Evolutionary conservation across 1,140 invertebrate genomes (phyloP).

Genomic region (Ladona fulva): DNA sequence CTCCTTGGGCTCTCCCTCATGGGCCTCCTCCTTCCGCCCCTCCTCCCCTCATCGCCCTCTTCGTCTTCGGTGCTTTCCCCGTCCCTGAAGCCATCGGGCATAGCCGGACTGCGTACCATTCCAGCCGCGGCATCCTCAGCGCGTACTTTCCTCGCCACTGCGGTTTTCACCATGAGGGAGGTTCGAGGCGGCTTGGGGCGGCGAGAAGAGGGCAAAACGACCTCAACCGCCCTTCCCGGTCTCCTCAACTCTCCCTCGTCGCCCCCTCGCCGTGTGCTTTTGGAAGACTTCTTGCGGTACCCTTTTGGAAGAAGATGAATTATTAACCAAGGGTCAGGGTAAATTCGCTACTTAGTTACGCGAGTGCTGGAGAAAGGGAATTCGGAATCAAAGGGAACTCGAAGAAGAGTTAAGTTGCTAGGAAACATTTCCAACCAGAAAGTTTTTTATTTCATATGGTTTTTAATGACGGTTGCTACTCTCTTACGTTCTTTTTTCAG

Average conservation of each 20-base stretch:
- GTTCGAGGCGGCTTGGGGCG: not conserved
- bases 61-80: constrained; percentile 26
- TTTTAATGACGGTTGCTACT: no score
- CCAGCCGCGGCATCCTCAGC: constrained; percentile 33
- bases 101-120: constrained; percentile 35
- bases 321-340: no score
- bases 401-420: no score
- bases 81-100: constrained; percentile 34
- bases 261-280: not conserved
- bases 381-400: no score
- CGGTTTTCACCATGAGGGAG: not conserved
- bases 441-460: no score
- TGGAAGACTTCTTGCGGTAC: not conserved
- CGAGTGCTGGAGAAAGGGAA: no score
- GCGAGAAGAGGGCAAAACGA: not conserved
- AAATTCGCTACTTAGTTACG: no score
- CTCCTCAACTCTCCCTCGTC: not conserved
- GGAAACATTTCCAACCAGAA: no score
- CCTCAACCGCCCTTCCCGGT: not conserved
- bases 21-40: constrained; percentile 44
- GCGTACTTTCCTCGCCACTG: not conserved
- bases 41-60: constrained; percentile 20
- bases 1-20: constrained; percentile 53
- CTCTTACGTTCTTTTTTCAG: no score
- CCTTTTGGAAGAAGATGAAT: not conserved